Evolutionary conservation across 2,797 vertebrate species (phyloP), one percentile per base, ranked within the genome.

Genomic region (Platyrinchus mystaceus): DNA sequence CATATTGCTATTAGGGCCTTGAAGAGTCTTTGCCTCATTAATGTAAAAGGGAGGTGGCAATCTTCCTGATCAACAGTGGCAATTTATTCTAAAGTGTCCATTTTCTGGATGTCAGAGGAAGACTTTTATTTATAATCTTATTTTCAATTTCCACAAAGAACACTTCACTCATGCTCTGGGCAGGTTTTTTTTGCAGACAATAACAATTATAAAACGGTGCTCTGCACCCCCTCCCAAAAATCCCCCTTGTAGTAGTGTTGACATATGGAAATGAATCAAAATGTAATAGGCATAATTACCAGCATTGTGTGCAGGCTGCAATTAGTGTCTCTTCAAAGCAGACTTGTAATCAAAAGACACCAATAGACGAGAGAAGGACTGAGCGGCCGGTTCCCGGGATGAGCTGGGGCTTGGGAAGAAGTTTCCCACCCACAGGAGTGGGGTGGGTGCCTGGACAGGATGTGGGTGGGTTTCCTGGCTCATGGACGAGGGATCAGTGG

Each of bases 181-280:
- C 47, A 10, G 94, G 84, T 83, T 94, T 96, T 93, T 95, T 95
- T 83, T 92, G 44, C 93, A 98, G 98, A 98, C 97, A 98, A 98
- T 98, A 98, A 97, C 71, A 84, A 97, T 97, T 97, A 97, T 97
- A 97, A 97, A 97, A 87, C 96, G 26, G 94, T 78, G 93, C 70
- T 94, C 90, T 34, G 90, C 80, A 78, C 62, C 77, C 68, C 81
- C 22, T 24, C 92, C 46, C 93, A 80, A 66, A 84, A 89, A 90
- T 95, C 94, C 96, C 94, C 96, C 95, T 96, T 96, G 76, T 92
- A 96, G 97, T 94, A 94, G 97, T 98, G 98, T 98, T 98, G 98
- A 98, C 98, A 97, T 98, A 98, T 98, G 98, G 97, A 98, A 98
- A 98, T 98, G 98, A 98, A 98, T 98, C 97, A 97, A 97, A 98